phyloP scores from a whole-genome alignment of 2,888 invertebrate species.

The Agrotis segetum region DNA sequence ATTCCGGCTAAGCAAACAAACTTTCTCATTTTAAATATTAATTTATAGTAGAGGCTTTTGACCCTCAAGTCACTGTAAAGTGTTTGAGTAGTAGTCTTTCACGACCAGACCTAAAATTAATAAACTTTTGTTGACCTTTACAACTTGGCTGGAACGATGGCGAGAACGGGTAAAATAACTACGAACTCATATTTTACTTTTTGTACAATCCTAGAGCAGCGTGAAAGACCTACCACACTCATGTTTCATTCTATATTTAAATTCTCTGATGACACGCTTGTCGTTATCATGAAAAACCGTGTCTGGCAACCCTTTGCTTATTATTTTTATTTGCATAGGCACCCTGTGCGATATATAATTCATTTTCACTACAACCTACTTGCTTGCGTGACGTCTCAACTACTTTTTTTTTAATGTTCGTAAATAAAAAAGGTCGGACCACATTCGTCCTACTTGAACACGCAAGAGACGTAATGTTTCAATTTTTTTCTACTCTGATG shows the following conservation, averaged over 20 bases:
- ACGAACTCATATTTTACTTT: constrained; percentile 12
- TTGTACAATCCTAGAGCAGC: background rate
- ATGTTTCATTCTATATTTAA: constrained; percentile 23
- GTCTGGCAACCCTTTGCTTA: constrained; percentile 25
- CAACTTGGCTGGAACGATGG: constrained; percentile 11
- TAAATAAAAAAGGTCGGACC: constrained; percentile 66
- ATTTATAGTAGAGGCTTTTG: constrained; percentile 40
- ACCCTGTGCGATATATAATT: constrained; percentile 37
- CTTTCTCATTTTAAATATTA: constrained; percentile 46
- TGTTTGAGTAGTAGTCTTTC: constrained; percentile 35
- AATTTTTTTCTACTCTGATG: constrained; percentile 63
- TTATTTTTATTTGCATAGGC: constrained; percentile 51
- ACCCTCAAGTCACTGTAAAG: constrained; percentile 40
- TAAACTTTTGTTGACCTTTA: constrained; percentile 49
- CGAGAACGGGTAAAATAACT: constrained; percentile 21
- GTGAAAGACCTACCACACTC: background rate
- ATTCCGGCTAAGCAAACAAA: constrained; percentile 27
- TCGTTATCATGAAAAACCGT: constrained; percentile 17
- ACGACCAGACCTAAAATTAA: constrained; percentile 45
- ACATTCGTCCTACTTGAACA: constrained; percentile 72
- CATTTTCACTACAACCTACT: constrained; percentile 52
- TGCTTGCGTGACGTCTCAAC: constrained; percentile 70
- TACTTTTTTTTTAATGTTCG: constrained; percentile 61
- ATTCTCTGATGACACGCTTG: constrained; percentile 34
- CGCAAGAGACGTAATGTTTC: constrained; percentile 70